Percentiles rank a stretch among this genome's conserved stretches.
Conservation (phyloP, 2,113 vertebrate genomes). For the Promerops cafer region DNA sequence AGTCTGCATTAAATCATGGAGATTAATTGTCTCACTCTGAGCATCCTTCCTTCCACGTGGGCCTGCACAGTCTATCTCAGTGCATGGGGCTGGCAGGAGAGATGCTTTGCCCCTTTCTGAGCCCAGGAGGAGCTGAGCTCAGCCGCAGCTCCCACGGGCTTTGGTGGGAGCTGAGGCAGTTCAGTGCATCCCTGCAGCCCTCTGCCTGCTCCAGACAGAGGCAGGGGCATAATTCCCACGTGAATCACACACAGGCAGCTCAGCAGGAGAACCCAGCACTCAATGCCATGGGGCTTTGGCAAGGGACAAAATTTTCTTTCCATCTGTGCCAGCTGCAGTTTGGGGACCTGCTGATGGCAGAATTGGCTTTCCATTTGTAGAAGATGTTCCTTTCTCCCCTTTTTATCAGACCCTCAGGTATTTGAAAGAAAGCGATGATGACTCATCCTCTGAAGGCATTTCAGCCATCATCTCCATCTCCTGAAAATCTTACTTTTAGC, state of each 20-base stretch:
- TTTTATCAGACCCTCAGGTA: background rate
- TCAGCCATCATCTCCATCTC: background rate
- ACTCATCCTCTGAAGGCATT: background rate
- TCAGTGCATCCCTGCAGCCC: background rate
- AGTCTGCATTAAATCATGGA: background rate
- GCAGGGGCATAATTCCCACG: rapidly evolving
- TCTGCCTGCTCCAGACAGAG: background rate
- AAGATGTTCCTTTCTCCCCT: background rate
- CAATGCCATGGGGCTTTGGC: background rate
- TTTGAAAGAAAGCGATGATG: background rate
- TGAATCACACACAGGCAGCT: background rate
- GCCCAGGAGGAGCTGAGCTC: rapidly evolving
- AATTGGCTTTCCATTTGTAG: background rate
- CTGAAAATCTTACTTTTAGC: background rate
- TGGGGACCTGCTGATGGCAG: background rate
- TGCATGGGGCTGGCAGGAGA: background rate
- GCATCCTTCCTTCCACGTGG: background rate
- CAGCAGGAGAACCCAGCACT: background rate
- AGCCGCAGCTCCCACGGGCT: rapidly evolving
- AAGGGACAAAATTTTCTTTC: background rate
- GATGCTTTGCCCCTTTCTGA: background rate
- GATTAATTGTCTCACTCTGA: background rate
- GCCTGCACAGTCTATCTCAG: rapidly evolving
- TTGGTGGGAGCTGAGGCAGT: background rate
- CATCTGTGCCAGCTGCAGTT: background rate